Base-by-base conservation (phyloP, 2,113 vertebrate species). In the Notechis scutatus region DNA sequence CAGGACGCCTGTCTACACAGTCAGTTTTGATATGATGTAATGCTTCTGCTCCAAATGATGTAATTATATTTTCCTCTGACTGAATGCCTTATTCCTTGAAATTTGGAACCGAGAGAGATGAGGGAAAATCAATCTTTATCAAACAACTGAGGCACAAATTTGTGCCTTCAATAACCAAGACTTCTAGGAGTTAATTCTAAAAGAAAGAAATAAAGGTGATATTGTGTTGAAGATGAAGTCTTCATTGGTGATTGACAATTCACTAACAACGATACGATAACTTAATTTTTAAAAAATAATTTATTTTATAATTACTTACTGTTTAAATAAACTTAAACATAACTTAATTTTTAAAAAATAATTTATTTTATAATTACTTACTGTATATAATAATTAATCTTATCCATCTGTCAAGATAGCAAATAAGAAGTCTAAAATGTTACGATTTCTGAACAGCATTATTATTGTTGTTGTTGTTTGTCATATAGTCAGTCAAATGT, bases 11-110 rank as follows among this genome's bases (percentile, higher is more conserved):
- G 86, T 64, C 89, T 87, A 56, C 47, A 87, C 74, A 61, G 23
- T 12, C 81, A 86, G 57, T 86, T 87, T 90, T 90, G 89, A 54
- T 93, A 90, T 93, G 92, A 93, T 90, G 92, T 93, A 93, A 93
- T 90, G 89, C 89, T 85, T 39, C 92, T 85, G 55, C 92, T 93
- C 20, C 74, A 93, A 57, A 87, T 93, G 74, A 93, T 93, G 81
- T 64, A 86, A 93, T 93, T 64, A 90, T 42, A 45, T 85, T 45
- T 90, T 93, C 52, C 47, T 90, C 92, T 87, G 55, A 34, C 6
- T 87, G 74, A 54, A 18, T 64, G 47, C 81, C 39, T 64, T 90
- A 50, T 12, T 92, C 85, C 69, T 90, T 39, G 56, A 90, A 90
- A 90, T 15, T 21, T 24, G 4, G 88, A 74, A 89, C 9, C 42